Conservation (phyloP, 2,797 vertebrate species). For the Stomatorhinus walkeri region DNA sequence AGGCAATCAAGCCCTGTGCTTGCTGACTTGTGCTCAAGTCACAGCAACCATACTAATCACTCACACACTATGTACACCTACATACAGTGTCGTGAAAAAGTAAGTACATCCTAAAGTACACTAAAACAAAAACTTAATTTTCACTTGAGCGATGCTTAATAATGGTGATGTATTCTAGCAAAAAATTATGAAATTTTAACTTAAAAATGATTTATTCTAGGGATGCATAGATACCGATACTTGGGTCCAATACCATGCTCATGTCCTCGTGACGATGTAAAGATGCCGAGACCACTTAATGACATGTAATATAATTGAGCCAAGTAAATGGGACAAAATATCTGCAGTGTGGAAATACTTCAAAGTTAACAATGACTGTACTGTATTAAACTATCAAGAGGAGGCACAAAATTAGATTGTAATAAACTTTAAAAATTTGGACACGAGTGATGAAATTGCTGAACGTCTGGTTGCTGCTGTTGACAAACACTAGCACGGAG, state of each 20-base stretch:
- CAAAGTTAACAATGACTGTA: neutral
- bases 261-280: neutral
- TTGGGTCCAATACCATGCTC: neutral
- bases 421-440: neutral
- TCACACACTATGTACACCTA: neutral
- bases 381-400: neutral
- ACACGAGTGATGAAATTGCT: neutral
- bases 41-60: slow-evolving; percentile 68
- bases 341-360: neutral
- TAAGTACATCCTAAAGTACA: neutral
- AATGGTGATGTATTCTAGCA: neutral
- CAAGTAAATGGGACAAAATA: neutral
- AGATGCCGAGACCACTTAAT: neutral
- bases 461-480: neutral
- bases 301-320: neutral
- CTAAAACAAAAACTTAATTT: neutral
- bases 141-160: neutral
- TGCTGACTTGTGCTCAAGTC: slow-evolving; percentile 58
- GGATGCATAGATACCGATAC: neutral
- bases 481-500: neutral
- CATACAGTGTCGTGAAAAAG: neutral
- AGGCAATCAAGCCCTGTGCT: slow-evolving; percentile 66
- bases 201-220: neutral
- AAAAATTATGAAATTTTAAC: neutral
- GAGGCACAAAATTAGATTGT: neutral